Conservation (phyloP, 2,113 vertebrate species). For the Fregetta grallaria region DNA sequence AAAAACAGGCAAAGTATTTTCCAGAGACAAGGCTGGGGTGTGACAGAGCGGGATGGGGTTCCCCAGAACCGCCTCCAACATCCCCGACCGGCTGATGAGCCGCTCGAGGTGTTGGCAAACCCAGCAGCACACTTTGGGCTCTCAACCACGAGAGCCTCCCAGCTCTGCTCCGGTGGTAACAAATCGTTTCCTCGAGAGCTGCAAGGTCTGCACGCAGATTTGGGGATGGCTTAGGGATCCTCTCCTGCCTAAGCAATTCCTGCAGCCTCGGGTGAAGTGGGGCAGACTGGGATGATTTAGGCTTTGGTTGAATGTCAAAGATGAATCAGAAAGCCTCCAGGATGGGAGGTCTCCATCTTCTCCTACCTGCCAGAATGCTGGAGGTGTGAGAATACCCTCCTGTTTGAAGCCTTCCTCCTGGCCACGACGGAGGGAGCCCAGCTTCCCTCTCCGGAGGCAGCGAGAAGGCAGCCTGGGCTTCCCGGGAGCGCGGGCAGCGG, state of each 20-base stretch:
- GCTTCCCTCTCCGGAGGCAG: not conserved
- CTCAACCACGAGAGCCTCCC: not conserved
- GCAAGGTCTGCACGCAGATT: too few species aligned
- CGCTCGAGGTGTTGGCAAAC: rapidly evolving
- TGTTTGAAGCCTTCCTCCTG: not conserved
- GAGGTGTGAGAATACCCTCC: not conserved
- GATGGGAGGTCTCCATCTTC: not conserved
- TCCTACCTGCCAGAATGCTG: not conserved
- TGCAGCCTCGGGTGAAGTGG: not conserved
- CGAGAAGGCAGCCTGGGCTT: not conserved
- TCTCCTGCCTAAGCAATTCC: not conserved
- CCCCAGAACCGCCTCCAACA: not conserved
- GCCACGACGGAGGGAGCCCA: not conserved
- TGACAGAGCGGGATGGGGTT: rapidly evolving
- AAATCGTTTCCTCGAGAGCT: rapidly evolving
- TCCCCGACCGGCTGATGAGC: not conserved
- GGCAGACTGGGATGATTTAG: not conserved
- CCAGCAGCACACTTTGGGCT: not conserved
- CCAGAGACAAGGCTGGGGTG: not conserved
- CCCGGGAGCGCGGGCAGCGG: not conserved
- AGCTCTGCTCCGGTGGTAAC: not conserved
- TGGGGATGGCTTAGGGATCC: not conserved
- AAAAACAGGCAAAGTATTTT: not conserved
- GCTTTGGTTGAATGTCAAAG: not conserved
- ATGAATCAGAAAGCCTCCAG: not conserved